Evolutionary conservation across 2,797 vertebrate genomes (phyloP), one percentile per base, ranked within the genome.

Genomic region (Melanotaenia trifasciata): DNA sequence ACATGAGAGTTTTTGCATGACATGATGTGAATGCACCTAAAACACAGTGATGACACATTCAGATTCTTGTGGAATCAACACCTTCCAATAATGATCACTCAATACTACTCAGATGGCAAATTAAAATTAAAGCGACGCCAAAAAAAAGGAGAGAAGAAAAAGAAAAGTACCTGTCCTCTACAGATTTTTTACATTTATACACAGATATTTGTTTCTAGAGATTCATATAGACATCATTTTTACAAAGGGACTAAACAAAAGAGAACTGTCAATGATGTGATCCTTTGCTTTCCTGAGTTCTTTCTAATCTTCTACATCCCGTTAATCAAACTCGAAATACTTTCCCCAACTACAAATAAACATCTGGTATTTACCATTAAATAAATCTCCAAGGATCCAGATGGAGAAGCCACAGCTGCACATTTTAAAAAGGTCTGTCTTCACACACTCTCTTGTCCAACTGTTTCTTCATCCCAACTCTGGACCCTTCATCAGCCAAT

Each of bases 381-480:
- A 84, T 58, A 89, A 61, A 86, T 93, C 90, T 77, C 90, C 87
- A 76, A 91, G 87, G 84, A 92, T 92, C 93, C 93, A 92, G 70
- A 92, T 72, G 72, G 88, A 91, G 80, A 92, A 86, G 69, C 91
- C 90, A 62, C 93, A 92, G 81, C 89, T 91, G 89, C 92, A 94
- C 92, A 93, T 93, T 69, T 83, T 78, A 64, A 59, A 70, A n/a
- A 64, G 50, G 2, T 73, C 67, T 70, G 63, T 59, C 53, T 67
- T 66, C 65, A 64, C 60, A 33, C 65, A 33, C 30, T 40, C 58
- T 72, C 74, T 66, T 26, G 69, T 77, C 73, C 74, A 40, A 76
- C 30, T 65, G 32, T 64, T 69, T 63, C 72, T 40, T 74, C 64
- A 70, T 71, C 75, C 70, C 72, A 80, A 78, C 76, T 74, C 58